Base-by-base conservation (phyloP, 2,113 vertebrate species). In the Camelus bactrianus region DNA sequence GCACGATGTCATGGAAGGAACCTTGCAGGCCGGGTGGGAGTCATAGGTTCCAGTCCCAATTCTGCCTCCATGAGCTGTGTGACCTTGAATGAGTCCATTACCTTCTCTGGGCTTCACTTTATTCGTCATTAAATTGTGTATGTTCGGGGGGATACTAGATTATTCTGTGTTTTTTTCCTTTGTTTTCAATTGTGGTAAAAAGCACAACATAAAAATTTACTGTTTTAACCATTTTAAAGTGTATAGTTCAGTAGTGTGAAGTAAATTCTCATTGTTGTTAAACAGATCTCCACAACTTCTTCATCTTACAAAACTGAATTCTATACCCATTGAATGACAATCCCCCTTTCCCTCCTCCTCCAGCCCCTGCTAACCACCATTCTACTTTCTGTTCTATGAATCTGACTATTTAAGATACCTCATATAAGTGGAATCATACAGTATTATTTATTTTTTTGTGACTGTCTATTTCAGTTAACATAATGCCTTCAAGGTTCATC, bases 101-200 rank as follows among this genome's bases (percentile, higher is more conserved):
- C 46, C 48, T 62, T 90, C 62, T 93, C 87, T 94, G 60, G 73
- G 17, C 42, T 85, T 91, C 28, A 42, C 28, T 35, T 93, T 87
- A 83, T 26, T 64, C 54, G 79, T 60, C 22, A 76, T 32, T 52
- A 85, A 75, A 77, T 12, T 26, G 10, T 65, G 32, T 69, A 5
- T 30, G 1, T 3, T 8, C 24, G 30, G 22, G 17, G 30, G 70
- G 3, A 64, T 48, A 38, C 4, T 35, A 24, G 64, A 50, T 56
- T 19, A 28, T 22, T 28, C 64, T n/a, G 20, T 6, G 58, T 6
- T 19, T 35, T 35, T 65, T 1, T 32, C 32, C 7, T 60, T 52
- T 13, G 48, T 28, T 24, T 96, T 46, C 6, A 69, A 58, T 84
- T 69, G 26, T 75, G 60, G 30, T 75, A 35, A 90, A 82, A 94